These are phyloP conservation scores for Scalopus aquaticus DNA, from an alignment of 2,113 vertebrate genomes.

Conservation along the genomic window DNA sequence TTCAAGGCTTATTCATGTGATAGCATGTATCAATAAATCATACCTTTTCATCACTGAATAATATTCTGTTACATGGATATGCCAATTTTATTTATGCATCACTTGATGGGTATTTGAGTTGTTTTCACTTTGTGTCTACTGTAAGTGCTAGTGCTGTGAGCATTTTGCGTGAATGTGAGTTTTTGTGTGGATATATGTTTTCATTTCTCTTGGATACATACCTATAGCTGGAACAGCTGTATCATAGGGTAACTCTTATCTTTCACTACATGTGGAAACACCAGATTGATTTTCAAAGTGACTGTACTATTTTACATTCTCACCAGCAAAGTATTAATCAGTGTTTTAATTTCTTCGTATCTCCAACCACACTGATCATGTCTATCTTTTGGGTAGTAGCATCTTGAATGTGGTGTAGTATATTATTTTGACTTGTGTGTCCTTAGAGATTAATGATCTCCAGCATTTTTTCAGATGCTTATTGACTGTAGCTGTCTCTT, in stretches of 20 bases:
- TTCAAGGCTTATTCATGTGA: neutral
- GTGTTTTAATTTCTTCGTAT: neutral
- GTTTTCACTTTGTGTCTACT: neutral
- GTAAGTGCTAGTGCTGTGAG: neutral
- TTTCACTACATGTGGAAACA: neutral
- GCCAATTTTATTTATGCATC: neutral
- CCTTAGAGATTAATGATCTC: neutral
- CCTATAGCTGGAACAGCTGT: neutral
- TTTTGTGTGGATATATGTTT: neutral
- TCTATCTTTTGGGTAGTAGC: neutral
- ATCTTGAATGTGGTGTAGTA: neutral
- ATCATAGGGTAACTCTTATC: neutral
- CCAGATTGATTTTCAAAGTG: neutral
- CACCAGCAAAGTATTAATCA: neutral
- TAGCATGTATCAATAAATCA: neutral
- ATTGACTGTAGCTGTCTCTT: neutral
- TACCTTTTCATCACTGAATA: neutral
- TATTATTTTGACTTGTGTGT: constrained; percentile 12
- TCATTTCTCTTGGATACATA: neutral
- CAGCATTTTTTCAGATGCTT: neutral
- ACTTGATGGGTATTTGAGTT: neutral
- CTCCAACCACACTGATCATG: neutral
- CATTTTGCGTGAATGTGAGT: neutral
- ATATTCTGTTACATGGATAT: neutral
- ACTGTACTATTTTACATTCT: neutral